Evolutionary conservation across 2,888 invertebrate genomes (phyloP).

Genomic region (Cheilosia grossa): DNA sequence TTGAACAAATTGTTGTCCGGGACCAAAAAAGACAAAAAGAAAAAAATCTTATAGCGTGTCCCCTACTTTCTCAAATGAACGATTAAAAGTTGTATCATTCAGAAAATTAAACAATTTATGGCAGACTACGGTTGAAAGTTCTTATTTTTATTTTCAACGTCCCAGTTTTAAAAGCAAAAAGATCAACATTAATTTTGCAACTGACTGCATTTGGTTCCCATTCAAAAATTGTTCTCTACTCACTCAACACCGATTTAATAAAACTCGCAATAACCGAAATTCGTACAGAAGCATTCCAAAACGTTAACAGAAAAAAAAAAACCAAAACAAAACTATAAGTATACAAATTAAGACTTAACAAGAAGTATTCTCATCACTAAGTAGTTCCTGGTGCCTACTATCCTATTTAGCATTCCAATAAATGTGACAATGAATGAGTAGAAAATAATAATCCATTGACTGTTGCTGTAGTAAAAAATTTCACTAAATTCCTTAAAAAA

Average conservation of each 20-base stretch:
- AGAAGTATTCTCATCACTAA: not conserved
- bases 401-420: slow-evolving; percentile 4
- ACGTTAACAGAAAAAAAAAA: slow-evolving; percentile 13
- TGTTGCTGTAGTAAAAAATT: slow-evolving; percentile 31
- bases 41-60: too few relatives aligned
- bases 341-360: not conserved
- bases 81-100: too few relatives aligned
- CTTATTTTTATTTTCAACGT: too few relatives aligned
- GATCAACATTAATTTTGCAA: slow-evolving; percentile 4
- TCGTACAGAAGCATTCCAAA: slow-evolving; percentile 25
- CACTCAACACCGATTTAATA: not conserved
- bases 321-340: slow-evolving; percentile 17
- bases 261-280: not conserved
- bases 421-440: slow-evolving; percentile 56
- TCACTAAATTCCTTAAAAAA: slow-evolving; percentile 25
- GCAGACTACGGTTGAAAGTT: too few relatives aligned
- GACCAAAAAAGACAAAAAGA: too few relatives aligned
- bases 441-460: slow-evolving; percentile 6
- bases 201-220: slow-evolving; percentile 4
- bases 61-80: too few relatives aligned
- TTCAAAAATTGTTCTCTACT: not conserved
- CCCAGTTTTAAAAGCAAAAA: too few relatives aligned
- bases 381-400: not conserved
- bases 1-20: too few relatives aligned
- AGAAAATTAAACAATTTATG: too few relatives aligned